phyloP scores from a whole-genome alignment of 2,113 vertebrate species.

The Hippocampus mohnikei region DNA sequence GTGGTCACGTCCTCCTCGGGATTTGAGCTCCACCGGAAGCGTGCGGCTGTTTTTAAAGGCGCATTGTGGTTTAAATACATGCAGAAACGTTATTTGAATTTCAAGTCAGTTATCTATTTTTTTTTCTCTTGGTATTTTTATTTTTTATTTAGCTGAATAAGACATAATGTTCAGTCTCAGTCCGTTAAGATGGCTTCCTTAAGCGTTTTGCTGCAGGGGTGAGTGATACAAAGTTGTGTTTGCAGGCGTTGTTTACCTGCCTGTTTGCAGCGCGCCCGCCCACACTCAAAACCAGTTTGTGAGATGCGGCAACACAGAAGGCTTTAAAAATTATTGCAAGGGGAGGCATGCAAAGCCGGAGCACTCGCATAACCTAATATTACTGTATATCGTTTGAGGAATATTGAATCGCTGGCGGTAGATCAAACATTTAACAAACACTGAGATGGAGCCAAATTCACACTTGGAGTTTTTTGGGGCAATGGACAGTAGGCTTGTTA shows the following conservation, averaged over 20 bases:
- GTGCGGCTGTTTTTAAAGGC: neutral
- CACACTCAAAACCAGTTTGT: neutral
- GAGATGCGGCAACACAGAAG: neutral
- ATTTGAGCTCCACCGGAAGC: slow-evolving; percentile 3
- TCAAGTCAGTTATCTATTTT: neutral
- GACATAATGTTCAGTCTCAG: neutral
- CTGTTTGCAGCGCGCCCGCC: neutral
- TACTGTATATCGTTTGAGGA: neutral
- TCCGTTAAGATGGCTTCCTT: neutral
- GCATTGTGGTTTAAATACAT: neutral
- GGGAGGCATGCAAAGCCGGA: neutral
- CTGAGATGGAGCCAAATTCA: neutral
- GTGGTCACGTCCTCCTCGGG: slow-evolving; percentile 20
- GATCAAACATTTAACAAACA: neutral
- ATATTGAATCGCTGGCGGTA: neutral
- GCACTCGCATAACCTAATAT: slow-evolving; percentile 3
- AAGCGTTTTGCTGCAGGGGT: neutral
- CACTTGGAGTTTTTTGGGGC: neutral
- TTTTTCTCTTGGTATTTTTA: neutral
- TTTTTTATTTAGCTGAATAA: neutral
- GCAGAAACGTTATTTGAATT: neutral
- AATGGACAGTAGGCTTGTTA: slow-evolving; percentile 69
- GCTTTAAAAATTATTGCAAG: neutral
- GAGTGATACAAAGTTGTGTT: slow-evolving; percentile 6
- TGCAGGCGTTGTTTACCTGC: slow-evolving; percentile 4